Conservation (phyloP, 2,113 vertebrate species). For the Capricornis sumatraensis region DNA sequence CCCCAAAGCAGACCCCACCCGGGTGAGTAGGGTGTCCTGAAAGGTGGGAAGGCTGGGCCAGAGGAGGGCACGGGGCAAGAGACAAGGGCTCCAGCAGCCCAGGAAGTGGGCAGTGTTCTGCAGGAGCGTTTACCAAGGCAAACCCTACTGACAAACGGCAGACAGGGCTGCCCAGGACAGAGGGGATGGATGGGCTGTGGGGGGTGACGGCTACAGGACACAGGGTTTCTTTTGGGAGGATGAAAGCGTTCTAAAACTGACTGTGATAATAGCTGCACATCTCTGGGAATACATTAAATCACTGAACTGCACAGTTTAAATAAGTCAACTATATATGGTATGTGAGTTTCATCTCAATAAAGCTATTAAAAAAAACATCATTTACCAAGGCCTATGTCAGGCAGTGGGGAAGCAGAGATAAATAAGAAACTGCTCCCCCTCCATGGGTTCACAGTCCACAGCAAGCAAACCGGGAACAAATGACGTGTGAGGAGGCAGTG, state of each 20-base stretch:
- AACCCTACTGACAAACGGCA: background rate
- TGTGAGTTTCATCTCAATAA: background rate
- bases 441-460: background rate
- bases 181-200: accelerated
- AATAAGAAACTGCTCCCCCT: background rate
- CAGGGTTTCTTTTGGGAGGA: background rate
- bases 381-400: background rate
- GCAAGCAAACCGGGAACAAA: background rate
- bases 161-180: background rate
- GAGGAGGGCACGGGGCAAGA: background rate
- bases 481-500: background rate
- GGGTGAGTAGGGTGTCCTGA: background rate
- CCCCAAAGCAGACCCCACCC: background rate
- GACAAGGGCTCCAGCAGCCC: background rate
- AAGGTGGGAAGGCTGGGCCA: background rate
- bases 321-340: background rate
- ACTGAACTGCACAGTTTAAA: background rate
- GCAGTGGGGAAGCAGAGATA: background rate
- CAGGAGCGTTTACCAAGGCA: background rate
- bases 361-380: background rate
- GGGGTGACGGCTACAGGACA: background rate
- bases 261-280: background rate
- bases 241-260: background rate
- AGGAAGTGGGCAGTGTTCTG: background rate
- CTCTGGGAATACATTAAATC: background rate